These are phyloP conservation scores for Felis catus DNA, from an alignment of 2,113 vertebrate species.

Conservation along the genomic window F.catus_Fca126_mat1.0 CM031429.1:51895001-51895500, in stretches of 20 bases:
- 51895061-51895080: not conserved
- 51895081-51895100: not conserved
- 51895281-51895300: not conserved
- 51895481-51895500: not conserved
- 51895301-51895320: not conserved
- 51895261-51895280: not conserved
- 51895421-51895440: not conserved
- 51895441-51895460: not conserved
- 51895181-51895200: not conserved
- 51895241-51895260: not conserved
- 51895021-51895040: not conserved
- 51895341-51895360: not conserved
- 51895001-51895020: not conserved
- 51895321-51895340: not conserved
- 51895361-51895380: not conserved
- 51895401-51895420: not conserved
- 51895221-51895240: slow-evolving; percentile 17
- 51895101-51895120: not conserved
- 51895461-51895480: not conserved
- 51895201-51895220: not conserved
- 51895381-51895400: not conserved
- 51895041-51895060: not conserved
- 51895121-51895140: not conserved
- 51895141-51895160: not conserved
- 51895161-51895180: not conserved